phyloP scores from a whole-genome alignment of 2,888 invertebrate genomes.

The Pachliopta kotzebuea region DNA sequence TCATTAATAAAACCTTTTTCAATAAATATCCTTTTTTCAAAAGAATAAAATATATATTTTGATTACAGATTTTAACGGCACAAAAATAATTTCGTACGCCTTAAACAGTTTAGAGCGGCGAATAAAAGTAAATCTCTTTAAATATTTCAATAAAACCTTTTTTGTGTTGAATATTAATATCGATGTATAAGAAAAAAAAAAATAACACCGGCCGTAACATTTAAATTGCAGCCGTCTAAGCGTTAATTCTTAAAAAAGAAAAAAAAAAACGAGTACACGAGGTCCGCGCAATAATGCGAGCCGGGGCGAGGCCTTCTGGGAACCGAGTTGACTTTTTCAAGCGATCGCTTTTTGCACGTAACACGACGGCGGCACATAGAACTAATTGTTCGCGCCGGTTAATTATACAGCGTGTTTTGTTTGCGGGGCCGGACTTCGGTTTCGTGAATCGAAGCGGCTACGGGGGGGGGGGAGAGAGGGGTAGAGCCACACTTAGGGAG shows the following conservation, averaged over 20 bases:
- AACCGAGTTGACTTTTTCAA: constrained; percentile 52
- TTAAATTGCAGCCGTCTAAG: constrained; percentile 62
- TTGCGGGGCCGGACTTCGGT: constrained; percentile 43
- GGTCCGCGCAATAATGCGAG: constrained; percentile 48
- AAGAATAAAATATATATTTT: too few relatives aligned
- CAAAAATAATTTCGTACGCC: too few relatives aligned
- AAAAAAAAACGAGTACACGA: constrained; percentile 58
- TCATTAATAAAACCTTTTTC: too few relatives aligned
- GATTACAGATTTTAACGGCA: too few relatives aligned
- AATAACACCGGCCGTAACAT: constrained; percentile 40
- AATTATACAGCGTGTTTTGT: constrained; percentile 66
- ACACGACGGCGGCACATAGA: constrained; percentile 71
- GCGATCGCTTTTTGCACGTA: constrained; percentile 47
- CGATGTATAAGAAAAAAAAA: too few relatives aligned
- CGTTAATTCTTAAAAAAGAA: constrained; percentile 68
- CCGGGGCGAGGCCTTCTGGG: constrained; percentile 68
- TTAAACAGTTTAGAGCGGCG: too few relatives aligned
- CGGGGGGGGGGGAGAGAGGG: not conserved
- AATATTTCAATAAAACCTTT: too few relatives aligned
- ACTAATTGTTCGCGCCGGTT: constrained; percentile 63
- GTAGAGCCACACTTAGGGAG: too few relatives aligned
- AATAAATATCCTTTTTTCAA: too few relatives aligned
- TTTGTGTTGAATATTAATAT: too few relatives aligned
- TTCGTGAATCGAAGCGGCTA: constrained; percentile 34
- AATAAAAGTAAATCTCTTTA: too few relatives aligned